A percentile compares a stretch with the other conserved stretches of the same genome.
These are phyloP conservation scores for Drepanosiphum platanoidis DNA, from an alignment of 2,888 invertebrate species.

Conservation along the genomic window DNA sequence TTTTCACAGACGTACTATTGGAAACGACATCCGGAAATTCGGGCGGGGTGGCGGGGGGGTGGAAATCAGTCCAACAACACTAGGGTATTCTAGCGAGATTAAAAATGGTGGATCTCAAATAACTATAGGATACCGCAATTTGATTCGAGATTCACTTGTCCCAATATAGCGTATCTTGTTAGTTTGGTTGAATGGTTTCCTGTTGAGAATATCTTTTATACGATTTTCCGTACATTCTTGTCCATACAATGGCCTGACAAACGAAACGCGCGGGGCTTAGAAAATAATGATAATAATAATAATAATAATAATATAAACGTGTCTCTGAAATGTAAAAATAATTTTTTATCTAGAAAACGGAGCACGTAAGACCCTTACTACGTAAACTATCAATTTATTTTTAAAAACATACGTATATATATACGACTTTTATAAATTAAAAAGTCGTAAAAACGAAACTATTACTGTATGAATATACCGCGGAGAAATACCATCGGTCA, in stretches of 20 bases:
- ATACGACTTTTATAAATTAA: too few species aligned
- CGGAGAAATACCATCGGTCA: too few species aligned
- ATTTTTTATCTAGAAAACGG: not conserved
- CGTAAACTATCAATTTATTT: not conserved
- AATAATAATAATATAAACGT: not conserved
- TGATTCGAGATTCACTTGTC: slow-evolving; percentile 14
- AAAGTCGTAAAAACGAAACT: too few species aligned
- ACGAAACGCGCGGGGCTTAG: not conserved
- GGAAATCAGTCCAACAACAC: slow-evolving; percentile 15
- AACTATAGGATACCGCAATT: slow-evolving; percentile 12
- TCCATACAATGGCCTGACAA: slow-evolving; percentile 5
- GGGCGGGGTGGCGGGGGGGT: too few species aligned
- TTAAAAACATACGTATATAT: too few species aligned
- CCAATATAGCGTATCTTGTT: slow-evolving; percentile 31
- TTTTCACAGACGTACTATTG: not conserved
- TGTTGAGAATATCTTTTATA: slow-evolving; percentile 34
- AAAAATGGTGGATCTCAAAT: slow-evolving; percentile 35
- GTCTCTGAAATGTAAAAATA: not conserved
- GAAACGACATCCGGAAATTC: slow-evolving; percentile 14
- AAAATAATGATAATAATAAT: slow-evolving; percentile 16
- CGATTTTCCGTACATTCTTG: slow-evolving; percentile 20
- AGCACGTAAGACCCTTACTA: not conserved
- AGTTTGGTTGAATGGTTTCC: slow-evolving; percentile 43
- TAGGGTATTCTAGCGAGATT: slow-evolving; percentile 18
- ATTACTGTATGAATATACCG: too few species aligned